Evolutionary conservation across 2,888 invertebrate species (phyloP), one percentile per base, ranked within the genome.

Genomic region (Ichneumon xanthorius): DNA sequence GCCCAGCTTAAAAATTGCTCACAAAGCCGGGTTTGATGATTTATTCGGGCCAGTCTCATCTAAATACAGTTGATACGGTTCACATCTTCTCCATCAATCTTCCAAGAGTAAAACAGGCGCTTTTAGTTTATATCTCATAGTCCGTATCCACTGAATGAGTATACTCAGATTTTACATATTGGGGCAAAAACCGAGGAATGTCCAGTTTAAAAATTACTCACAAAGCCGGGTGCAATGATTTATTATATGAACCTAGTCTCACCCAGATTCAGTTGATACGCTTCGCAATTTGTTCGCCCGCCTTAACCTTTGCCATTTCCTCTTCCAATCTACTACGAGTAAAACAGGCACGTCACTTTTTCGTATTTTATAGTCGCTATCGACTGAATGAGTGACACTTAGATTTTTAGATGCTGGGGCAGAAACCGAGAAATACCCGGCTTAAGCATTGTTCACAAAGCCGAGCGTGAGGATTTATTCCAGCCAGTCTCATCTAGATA

Each of bases 381-480:
- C 33, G 16, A 61, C 33, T 16, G 30, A 61, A 61, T 16, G 26
- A 30, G 26, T 14, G 26, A 22, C 4, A 6, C 5, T 61, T 26
- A 33, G 16, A 33, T 61, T 30, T 37, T 33, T 11, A 26, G 33
- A n/a, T 26, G 30, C 7, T 5, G 61, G 4, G 1, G 14, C 4
- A n/a, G 33, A 30, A n/a, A 63, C 26, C 58, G 58, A 33, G 33
- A 33, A 33, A 63, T 63, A n/a, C 61, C 1, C 33, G 1, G 26
- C n/a, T 45, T 22, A 2, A 45, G 45, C 45, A 61, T 73, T 67
- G 33, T 6, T 11, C 19, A 9, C 33, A 77, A 48, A 75, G 58
- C 77, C 50, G 53, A 87, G 76, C 76, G 80, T 73, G 86, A 88
- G 86, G 89, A 90, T 90, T 89, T 89, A 89, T 88, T 88, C 84